A percentile compares a stretch with the other conserved stretches of the same genome.
phyloP scores from a whole-genome alignment of 2,888 invertebrate genomes.

The Rhamnusium bicolor region DNA sequence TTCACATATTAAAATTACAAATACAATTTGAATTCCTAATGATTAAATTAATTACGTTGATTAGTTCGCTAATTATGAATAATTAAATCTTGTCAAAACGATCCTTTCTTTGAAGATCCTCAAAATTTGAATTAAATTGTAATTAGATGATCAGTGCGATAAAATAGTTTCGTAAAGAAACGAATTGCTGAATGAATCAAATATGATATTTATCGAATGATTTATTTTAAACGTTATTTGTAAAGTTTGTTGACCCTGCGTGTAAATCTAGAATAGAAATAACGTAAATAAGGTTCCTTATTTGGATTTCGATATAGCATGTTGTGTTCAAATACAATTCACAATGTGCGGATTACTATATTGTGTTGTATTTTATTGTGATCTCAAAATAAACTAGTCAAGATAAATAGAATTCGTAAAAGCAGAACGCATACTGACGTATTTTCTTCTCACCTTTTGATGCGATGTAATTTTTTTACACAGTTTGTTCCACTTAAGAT shows the following conservation, averaged over 20 bases:
- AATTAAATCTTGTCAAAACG: neutral
- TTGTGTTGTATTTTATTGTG: too few species aligned
- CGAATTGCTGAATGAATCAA: constrained; percentile 24
- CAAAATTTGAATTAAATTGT: constrained; percentile 8
- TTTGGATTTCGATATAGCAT: neutral
- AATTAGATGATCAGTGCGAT: constrained; percentile 10
- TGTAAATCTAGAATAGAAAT: neutral
- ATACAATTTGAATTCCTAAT: constrained; percentile 7
- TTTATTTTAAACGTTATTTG: constrained; percentile 11
- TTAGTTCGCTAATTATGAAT: constrained; percentile 9
- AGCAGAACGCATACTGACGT: too few species aligned
- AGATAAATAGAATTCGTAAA: too few species aligned
- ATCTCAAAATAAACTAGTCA: too few species aligned
- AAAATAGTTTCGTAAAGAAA: constrained; percentile 2
- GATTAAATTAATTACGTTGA: constrained; percentile 9
- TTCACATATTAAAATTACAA: neutral
- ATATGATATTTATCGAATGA: constrained; percentile 16
- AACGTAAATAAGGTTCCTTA: neutral
- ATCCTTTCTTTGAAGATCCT: constrained; percentile 20
- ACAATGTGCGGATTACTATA: too few species aligned
- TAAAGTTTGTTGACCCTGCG: constrained; percentile 11
- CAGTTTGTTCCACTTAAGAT: too few species aligned
- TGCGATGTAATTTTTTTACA: too few species aligned
- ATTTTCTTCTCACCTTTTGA: too few species aligned
- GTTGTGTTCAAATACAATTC: too few species aligned